Evolutionary conservation across 2,113 vertebrate species (phyloP).

Genomic region (Ammospiza caudacuta): DNA sequence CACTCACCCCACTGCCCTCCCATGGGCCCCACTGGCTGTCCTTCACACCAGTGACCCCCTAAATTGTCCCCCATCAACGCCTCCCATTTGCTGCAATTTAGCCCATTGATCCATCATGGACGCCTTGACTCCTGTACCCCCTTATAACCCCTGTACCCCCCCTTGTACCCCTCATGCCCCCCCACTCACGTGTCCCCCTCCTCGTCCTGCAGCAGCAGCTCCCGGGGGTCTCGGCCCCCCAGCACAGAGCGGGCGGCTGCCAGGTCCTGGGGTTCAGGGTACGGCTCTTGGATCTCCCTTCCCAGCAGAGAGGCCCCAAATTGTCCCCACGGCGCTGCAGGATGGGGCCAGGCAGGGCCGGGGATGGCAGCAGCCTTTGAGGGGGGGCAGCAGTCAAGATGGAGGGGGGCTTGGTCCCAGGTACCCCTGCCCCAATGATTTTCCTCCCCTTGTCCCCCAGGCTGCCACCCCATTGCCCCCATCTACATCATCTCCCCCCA

Average conservation of each 20-base stretch:
- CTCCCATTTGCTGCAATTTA: background rate
- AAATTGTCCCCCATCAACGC: background rate
- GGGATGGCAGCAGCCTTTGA: background rate
- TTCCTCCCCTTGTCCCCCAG: background rate
- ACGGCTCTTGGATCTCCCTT: background rate
- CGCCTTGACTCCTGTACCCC: background rate
- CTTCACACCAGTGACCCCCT: background rate
- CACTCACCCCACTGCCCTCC: background rate
- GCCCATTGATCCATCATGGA: background rate
- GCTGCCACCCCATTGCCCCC: background rate
- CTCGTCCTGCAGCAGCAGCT: background rate
- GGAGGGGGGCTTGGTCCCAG: background rate
- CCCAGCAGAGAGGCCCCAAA: background rate
- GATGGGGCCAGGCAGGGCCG: background rate
- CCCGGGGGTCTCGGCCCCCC: background rate
- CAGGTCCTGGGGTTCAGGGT: background rate
- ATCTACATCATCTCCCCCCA: background rate
- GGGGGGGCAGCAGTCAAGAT: background rate
- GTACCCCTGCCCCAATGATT: background rate
- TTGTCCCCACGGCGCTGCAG: background rate
- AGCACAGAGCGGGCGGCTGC: background rate
- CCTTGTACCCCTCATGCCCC: background rate
- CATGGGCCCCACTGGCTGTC: background rate
- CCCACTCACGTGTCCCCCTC: background rate
- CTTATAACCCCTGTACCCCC: background rate